These are phyloP conservation scores for Chaetura pelagica DNA, from an alignment of 2,113 vertebrate genomes.

Conservation along the genomic window DNA sequence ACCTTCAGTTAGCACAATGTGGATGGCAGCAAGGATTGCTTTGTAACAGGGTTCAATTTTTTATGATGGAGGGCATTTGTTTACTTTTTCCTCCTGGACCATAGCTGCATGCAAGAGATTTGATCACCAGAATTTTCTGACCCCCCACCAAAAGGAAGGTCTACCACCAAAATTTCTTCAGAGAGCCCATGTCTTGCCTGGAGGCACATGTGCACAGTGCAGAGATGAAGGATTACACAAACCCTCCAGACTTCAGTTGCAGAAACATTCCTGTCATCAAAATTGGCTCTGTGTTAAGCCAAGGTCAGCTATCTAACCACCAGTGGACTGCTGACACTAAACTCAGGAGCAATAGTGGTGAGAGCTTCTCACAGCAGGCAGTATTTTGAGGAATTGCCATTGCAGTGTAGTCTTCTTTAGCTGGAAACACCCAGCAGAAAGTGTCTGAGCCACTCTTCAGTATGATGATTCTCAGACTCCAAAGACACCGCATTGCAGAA, in stretches of 20 bases:
- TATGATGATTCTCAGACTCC: neutral
- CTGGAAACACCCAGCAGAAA: neutral
- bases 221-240: neutral
- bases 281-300: neutral
- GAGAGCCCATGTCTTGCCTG: neutral
- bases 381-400: neutral
- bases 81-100: neutral
- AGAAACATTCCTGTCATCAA: neutral
- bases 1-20: neutral
- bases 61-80: neutral
- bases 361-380: neutral
- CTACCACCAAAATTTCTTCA: neutral
- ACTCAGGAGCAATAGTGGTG: neutral
- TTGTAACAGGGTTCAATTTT: neutral
- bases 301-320: neutral
- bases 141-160: neutral
- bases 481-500: neutral
- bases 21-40: neutral
- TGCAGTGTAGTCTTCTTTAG: neutral
- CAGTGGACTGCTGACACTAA: neutral
- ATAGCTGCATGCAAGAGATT: neutral
- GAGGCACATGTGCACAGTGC: neutral
- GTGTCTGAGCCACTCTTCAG: neutral
- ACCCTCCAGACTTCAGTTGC: neutral
- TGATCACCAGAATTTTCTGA: neutral